These are phyloP conservation scores for Pituophis catenifer DNA, from an alignment of 2,113 vertebrate species.

Conservation along the genomic window DNA sequence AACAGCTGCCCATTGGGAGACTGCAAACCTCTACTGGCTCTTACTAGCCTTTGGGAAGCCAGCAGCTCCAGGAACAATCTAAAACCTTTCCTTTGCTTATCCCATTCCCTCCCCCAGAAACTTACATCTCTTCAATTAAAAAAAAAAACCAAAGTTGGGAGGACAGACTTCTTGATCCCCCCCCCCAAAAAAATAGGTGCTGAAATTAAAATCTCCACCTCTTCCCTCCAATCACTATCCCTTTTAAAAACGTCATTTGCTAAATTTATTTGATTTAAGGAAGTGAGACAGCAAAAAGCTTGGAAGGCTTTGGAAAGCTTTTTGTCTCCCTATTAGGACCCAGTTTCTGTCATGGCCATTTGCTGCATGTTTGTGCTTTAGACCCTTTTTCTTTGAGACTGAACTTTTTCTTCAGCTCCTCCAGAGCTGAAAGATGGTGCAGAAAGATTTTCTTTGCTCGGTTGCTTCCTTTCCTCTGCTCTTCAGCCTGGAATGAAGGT, in stretches of 20 bases:
- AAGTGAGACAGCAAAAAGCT: neutral
- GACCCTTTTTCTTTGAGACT: neutral
- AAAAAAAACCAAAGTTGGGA: neutral
- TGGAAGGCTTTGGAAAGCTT: neutral
- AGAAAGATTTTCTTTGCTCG: neutral
- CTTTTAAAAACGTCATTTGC: neutral
- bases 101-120: neutral
- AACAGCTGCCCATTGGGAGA: neutral
- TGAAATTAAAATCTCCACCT: neutral
- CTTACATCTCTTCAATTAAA: neutral
- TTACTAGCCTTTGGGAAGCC: neutral
- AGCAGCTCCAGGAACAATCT: neutral
- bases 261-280: neutral
- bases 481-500: neutral
- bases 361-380: neutral
- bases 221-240: neutral
- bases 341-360: neutral
- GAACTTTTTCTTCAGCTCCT: neutral
- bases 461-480: neutral
- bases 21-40: neutral
- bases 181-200: neutral
- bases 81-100: neutral
- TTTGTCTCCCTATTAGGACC: neutral
- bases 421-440: neutral
- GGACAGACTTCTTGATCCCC: neutral